These are phyloP conservation scores for Pangasius larnaudii DNA, from an alignment of 2,797 vertebrate genomes.

Conservation along the genomic window DNA sequence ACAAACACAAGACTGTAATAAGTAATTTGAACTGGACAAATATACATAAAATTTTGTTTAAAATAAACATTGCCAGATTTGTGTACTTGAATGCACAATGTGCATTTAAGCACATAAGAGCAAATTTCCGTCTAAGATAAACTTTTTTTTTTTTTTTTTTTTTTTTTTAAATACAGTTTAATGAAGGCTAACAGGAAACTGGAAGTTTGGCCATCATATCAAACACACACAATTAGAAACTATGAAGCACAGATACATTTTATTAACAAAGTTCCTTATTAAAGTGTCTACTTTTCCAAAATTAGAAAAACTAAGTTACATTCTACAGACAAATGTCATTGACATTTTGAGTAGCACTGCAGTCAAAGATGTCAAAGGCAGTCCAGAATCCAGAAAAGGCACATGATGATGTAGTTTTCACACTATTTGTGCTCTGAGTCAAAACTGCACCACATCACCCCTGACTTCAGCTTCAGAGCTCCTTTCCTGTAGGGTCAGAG, in stretches of 20 bases:
- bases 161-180: not conserved
- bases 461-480: not conserved
- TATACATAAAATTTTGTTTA: not conserved
- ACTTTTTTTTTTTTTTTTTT: not conserved
- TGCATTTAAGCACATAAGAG: not conserved
- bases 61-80: not conserved
- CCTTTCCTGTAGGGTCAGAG: not conserved
- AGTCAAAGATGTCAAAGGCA: not conserved
- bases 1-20: conserved; percentile 31
- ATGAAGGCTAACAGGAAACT: not conserved
- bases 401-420: not conserved
- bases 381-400: conserved; percentile 17
- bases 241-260: not conserved
- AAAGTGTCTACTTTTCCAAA: not conserved
- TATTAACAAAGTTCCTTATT: not conserved
- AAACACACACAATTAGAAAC: not conserved
- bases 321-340: not conserved
- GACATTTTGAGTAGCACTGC: not conserved
- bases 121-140: not conserved
- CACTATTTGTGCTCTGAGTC: too few relatives aligned
- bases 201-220: too few relatives aligned
- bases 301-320: not conserved
- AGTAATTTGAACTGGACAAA: not conserved
- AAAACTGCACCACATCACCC: not conserved
- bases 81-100: not conserved